Evolutionary conservation across 1,140 invertebrate genomes (phyloP).

Genomic region (Drosophila albomicans): DNA sequence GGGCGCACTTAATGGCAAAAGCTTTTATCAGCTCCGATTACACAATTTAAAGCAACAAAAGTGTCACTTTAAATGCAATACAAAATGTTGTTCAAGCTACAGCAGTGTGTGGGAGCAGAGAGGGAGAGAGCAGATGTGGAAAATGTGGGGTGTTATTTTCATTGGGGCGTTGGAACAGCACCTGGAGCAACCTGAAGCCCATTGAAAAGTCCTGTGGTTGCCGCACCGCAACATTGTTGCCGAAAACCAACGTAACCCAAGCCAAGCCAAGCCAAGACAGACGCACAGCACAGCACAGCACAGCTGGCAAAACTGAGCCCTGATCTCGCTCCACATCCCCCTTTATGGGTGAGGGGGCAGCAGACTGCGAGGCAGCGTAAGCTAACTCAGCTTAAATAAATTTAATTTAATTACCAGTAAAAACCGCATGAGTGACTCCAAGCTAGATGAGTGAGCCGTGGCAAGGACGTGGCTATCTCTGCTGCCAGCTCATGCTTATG

Average conservation of each 20-base stretch:
- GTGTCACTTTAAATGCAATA: constrained; percentile 78
- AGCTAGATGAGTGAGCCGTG: constrained; percentile 66
- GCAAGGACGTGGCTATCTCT: constrained; percentile 64
- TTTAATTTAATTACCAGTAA: constrained; percentile 84
- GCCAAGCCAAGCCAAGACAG: constrained; percentile 48
- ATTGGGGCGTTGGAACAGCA: constrained; percentile 40
- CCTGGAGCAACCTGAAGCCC: constrained; percentile 64
- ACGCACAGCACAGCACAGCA: constrained; percentile 7
- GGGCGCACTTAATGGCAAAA: constrained; percentile 59
- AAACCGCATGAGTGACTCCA: constrained; percentile 81
- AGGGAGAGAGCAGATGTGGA: not conserved
- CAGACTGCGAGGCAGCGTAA: constrained; percentile 41
- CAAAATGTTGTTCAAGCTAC: constrained; percentile 22
- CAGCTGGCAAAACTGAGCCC: constrained; percentile 21
- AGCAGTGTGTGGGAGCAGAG: not conserved
- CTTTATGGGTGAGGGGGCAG: not conserved
- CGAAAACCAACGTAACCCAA: constrained; percentile 77
- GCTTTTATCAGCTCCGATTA: constrained; percentile 81
- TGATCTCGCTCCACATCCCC: not conserved
- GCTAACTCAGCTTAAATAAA: constrained; percentile 82
- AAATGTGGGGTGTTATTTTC: constrained; percentile 9
- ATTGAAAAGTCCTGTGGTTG: constrained; percentile 69
- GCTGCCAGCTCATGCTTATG: constrained; percentile 5
- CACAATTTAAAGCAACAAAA: constrained; percentile 76
- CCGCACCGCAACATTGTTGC: constrained; percentile 79